These are phyloP conservation scores for Cygnus buccinator DNA, from an alignment of 2,113 vertebrate genomes.

Conservation along the genomic window DNA sequence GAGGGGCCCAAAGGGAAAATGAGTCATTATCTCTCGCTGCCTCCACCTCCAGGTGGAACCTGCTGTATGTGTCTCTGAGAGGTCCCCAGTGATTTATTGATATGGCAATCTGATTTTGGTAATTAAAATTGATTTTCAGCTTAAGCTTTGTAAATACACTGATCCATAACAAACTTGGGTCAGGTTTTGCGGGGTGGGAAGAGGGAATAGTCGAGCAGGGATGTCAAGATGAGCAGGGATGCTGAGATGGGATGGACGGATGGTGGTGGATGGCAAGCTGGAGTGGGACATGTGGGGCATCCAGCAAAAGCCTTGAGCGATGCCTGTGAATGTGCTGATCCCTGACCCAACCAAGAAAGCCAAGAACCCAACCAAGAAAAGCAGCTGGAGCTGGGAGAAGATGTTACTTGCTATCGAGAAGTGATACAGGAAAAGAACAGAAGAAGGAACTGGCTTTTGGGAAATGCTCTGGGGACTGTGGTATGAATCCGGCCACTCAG, in stretches of 20 bases:
- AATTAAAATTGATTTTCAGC: slow-evolving; percentile 83
- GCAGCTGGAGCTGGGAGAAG: slow-evolving; percentile 23
- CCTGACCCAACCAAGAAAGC: background rate
- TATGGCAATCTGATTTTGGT: slow-evolving; percentile 71
- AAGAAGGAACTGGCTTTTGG: background rate
- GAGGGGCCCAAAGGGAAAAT: background rate
- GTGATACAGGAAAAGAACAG: background rate
- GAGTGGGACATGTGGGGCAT: background rate
- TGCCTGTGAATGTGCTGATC: background rate
- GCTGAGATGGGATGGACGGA: background rate
- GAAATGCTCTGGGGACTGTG: background rate
- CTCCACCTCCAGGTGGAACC: slow-evolving; percentile 57
- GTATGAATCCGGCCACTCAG: accelerated
- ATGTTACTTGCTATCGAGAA: background rate
- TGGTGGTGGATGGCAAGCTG: accelerated
- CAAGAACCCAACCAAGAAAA: background rate
- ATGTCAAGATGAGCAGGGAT: background rate
- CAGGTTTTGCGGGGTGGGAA: slow-evolving; percentile 20
- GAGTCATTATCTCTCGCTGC: slow-evolving; percentile 52
- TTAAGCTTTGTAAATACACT: slow-evolving; percentile 68
- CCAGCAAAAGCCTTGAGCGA: background rate
- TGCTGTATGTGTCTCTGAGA: background rate
- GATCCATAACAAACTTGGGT: slow-evolving; percentile 56
- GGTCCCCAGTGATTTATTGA: slow-evolving; percentile 65
- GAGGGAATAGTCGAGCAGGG: background rate